phyloP scores from a whole-genome alignment of 2,797 vertebrate genomes.

The Halcyon chelicuti region DNA sequence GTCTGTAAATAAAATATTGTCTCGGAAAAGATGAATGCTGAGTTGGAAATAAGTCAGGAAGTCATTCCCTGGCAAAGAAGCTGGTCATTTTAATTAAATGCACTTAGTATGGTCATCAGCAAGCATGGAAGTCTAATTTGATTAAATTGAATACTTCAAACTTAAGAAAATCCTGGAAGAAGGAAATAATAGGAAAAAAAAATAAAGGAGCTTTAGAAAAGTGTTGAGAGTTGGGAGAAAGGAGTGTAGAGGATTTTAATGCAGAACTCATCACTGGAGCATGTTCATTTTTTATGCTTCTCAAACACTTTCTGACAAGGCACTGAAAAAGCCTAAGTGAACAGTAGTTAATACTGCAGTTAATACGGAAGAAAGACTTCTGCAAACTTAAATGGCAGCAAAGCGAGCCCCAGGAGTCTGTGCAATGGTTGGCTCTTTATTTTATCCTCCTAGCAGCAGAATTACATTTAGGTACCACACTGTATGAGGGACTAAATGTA shows the following conservation, averaged over 20 bases:
- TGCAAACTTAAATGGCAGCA: background rate
- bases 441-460: background rate
- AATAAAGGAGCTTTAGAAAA: background rate
- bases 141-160: background rate
- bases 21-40: background rate
- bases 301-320: background rate
- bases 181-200: background rate
- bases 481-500: background rate
- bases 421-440: background rate
- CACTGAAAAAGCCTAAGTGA: background rate
- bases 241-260: background rate
- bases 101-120: background rate
- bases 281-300: background rate
- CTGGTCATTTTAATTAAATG: background rate
- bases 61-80: background rate
- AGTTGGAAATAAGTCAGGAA: background rate
- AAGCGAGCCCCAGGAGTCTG: background rate
- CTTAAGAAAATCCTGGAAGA: background rate
- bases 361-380: background rate
- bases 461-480: background rate
- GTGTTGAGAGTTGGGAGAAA: background rate
- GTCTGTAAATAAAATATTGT: slow-evolving; percentile 33
- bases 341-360: background rate
- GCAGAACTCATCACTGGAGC: background rate
- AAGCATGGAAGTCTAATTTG: background rate